phyloP scores from a whole-genome alignment of 2,797 vertebrate species.

The Uromys caudimaculatus region DNA sequence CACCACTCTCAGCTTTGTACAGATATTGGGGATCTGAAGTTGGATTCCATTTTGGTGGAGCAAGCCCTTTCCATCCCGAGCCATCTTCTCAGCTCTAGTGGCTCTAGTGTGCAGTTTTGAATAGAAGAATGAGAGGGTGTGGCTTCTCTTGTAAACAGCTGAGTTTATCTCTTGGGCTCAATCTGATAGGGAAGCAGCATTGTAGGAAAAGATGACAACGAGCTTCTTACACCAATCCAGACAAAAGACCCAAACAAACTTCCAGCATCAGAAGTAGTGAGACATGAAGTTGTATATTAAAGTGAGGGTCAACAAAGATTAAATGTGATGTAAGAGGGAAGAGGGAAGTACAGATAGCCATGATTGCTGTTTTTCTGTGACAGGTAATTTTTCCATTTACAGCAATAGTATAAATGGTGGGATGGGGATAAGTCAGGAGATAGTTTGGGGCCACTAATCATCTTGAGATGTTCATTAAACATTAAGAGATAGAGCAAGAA shows the following conservation, averaged over 20 bases:
- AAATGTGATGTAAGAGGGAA: not conserved
- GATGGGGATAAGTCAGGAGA: not conserved
- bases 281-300: not conserved
- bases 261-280: not conserved
- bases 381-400: not conserved
- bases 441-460: not conserved
- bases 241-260: slow-evolving; percentile 5
- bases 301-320: not conserved
- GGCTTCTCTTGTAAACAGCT: not conserved
- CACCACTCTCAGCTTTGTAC: too few species aligned
- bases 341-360: not conserved
- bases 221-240: not conserved
- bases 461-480: not conserved
- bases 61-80: not conserved
- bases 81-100: not conserved
- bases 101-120: not conserved
- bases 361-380: not conserved
- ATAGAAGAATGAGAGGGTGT: not conserved
- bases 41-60: too few species aligned
- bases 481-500: not conserved
- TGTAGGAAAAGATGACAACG: not conserved
- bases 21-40: not conserved
- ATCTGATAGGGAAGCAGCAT: not conserved
- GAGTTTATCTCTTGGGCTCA: not conserved
- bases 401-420: not conserved